Evolutionary conservation across 2,797 vertebrate genomes (phyloP).

Genomic region (Rhabdophis nuchalis): DNA sequence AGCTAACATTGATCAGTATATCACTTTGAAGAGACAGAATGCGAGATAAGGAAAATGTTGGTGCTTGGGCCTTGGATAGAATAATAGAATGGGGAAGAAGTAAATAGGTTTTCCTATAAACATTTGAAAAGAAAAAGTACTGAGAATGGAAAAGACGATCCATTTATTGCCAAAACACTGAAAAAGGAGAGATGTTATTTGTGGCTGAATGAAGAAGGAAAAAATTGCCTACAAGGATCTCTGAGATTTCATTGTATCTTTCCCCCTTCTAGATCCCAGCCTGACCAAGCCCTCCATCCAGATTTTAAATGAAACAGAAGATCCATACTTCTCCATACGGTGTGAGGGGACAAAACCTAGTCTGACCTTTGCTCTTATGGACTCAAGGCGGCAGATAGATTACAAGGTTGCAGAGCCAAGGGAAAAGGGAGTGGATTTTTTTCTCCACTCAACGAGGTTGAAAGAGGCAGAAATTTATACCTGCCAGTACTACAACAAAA

Average conservation of each 20-base stretch:
- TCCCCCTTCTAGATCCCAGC: not conserved
- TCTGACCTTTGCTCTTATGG: not conserved
- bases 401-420: not conserved
- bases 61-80: too few species aligned
- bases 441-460: fast-evolving
- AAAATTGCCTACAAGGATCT: not conserved
- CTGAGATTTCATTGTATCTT: not conserved
- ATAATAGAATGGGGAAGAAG: not conserved
- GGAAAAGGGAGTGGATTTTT: not conserved
- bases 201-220: not conserved
- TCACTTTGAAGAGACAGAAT: not conserved
- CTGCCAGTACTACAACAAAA: not conserved
- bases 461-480: fast-evolving
- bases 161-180: not conserved
- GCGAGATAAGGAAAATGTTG: not conserved
- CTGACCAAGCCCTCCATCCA: not conserved
- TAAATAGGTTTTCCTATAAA: not conserved
- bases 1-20: too few species aligned
- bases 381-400: not conserved
- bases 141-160: not conserved
- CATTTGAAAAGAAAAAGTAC: not conserved
- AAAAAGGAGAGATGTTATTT: not conserved
- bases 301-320: not conserved
- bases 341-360: fast-evolving
- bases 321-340: fast-evolving